These are phyloP conservation scores for Aporophyla lueneburgensis DNA, from an alignment of 2,888 invertebrate species.

Conservation along the genomic window DNA sequence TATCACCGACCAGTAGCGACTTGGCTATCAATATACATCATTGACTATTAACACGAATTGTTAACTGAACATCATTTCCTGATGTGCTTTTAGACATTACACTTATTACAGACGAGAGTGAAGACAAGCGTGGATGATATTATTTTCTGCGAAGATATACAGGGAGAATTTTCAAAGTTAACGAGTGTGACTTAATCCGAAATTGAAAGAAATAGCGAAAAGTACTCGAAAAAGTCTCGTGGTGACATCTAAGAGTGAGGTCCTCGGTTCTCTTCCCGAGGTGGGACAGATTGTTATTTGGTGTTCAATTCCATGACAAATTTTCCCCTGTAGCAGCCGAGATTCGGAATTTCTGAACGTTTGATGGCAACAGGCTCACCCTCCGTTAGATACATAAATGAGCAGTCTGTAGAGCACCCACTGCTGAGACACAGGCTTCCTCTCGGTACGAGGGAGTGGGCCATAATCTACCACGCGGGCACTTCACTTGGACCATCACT, in stretches of 20 bases:
- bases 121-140: too few relatives aligned
- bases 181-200: neutral
- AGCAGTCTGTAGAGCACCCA: too few relatives aligned
- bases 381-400: neutral
- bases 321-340: neutral
- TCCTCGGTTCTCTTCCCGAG: neutral
- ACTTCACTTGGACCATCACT: too few relatives aligned
- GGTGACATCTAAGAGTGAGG: neutral
- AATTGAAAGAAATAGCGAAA: neutral
- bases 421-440: too few relatives aligned
- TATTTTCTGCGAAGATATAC: neutral
- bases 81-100: constrained; percentile 12
- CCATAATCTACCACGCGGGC: too few relatives aligned
- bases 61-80: constrained; percentile 28
- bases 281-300: neutral
- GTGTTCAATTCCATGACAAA: too few relatives aligned
- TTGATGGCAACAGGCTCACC: neutral
- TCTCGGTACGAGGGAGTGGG: too few relatives aligned
- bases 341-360: neutral
- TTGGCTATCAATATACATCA: constrained; percentile 24
- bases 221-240: neutral
- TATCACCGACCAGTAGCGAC: constrained; percentile 26
- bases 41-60: constrained; percentile 54
- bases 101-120: neutral
- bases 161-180: neutral